Base-by-base conservation (phyloP, 1,140 invertebrate species). In the Xylocopa sonorina region DNA sequence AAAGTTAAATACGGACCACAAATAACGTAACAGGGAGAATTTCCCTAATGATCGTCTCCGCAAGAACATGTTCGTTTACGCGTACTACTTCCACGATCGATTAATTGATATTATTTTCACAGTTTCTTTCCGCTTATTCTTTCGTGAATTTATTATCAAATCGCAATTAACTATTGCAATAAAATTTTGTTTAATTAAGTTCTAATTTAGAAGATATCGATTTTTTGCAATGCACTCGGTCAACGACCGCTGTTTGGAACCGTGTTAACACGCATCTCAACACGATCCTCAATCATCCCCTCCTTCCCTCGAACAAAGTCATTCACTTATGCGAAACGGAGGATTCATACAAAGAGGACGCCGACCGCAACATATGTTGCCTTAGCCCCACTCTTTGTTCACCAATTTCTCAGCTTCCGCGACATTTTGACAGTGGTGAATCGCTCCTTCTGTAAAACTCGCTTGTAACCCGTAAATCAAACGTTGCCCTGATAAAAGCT, bases 221-320 rank as follows among this genome's bases (percentile, higher is more conserved):
- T 0, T 50, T 1, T 9, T 53, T 12, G 27, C 18, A 48, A 63
- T 48, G 16, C n/a, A 9, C n/a, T 38, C 32, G 43, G 34, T 81
- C 60, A 58, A 38, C 48, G 68, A 7, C 34, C 32, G 21, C 53
- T 14, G 24, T 67, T 84, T 84, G 80, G 80, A 84, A 79, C 71
- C 75, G 63, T 69, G 32, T 51, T 64, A 64, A 69, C 64, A 55
- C 14, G 14, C 66, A 46, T 21, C 27, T 6, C 32, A 14, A 2
- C 38, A n/a, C n/a, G 43, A 82, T 69, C 43, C 18, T 34, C 34
- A 14, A 21, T 16, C 27, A 18, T 46, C 29, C 27, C 50, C 0
- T 14, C n/a, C n/a, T 74, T 58, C 41, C 16, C 32, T 18, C 12
- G 5, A 34, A 67, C 43, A 50, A 60, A 14, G 14, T 58, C 63